Conservation (phyloP, 64 coral and sea anemone genomes). For the Stichodactyla mertensii region DNA sequence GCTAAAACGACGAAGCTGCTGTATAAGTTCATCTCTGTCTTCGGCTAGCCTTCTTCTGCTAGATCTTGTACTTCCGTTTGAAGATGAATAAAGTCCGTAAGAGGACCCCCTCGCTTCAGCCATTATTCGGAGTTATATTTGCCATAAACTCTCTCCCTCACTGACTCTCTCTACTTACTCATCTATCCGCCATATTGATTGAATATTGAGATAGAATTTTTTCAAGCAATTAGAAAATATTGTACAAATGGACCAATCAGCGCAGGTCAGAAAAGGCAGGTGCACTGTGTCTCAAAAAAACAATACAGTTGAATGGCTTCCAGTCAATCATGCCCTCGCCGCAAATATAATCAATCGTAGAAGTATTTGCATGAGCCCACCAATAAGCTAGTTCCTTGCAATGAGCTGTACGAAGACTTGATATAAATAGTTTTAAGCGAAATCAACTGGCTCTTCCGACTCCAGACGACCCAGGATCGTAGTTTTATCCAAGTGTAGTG, state of each 20-base stretch:
- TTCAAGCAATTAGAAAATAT: slow-evolving; percentile 85
- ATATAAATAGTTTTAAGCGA: slow-evolving; percentile 47
- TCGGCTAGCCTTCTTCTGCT: slow-evolving; percentile 18
- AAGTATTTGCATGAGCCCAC: slow-evolving; percentile 51
- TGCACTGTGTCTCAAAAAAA: slow-evolving; percentile 72
- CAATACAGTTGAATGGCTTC: slow-evolving; percentile 62
- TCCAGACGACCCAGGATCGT: neutral
- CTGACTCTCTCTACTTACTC: slow-evolving; percentile 43
- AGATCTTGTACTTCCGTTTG: slow-evolving; percentile 44
- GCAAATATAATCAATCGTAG: slow-evolving; percentile 72
- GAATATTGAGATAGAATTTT: slow-evolving; percentile 87
- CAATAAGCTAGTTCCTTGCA: slow-evolving; percentile 1
- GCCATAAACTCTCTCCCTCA: slow-evolving; percentile 13
- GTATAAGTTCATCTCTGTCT: slow-evolving; percentile 58
- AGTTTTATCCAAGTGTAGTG: neutral
- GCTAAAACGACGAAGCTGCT: slow-evolving; percentile 81
- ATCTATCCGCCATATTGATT: slow-evolving; percentile 85
- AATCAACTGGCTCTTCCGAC: slow-evolving; percentile 10
- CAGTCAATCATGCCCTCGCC: slow-evolving; percentile 66
- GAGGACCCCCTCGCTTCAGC: slow-evolving; percentile 50
- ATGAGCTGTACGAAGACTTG: slow-evolving; percentile 12
- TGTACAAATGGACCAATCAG: slow-evolving; percentile 64
- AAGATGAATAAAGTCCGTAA: slow-evolving; percentile 20
- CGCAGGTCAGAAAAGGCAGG: slow-evolving; percentile 23
- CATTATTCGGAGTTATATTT: slow-evolving; percentile 42